Evolutionary conservation across 2,797 vertebrate species (phyloP), one percentile per base, ranked within the genome.

Genomic region (Apogon talboti): DNA sequence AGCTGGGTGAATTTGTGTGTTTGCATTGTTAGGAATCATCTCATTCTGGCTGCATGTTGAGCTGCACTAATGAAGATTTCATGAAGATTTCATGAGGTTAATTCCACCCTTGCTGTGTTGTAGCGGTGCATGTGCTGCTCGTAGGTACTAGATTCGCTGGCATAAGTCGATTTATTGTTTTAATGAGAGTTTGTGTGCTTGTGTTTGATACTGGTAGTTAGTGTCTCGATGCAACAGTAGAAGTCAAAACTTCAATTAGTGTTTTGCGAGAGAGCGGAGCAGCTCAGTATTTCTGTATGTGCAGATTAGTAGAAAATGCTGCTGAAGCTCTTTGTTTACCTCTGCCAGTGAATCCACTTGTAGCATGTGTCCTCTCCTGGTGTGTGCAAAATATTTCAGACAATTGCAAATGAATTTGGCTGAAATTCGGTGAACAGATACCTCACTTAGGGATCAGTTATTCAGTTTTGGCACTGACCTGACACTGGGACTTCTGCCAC

Each of bases 131-230:
- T 42, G 41, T 56, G 49, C 47, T 69, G 64, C 42, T 42, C 42
- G 47, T 57, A 47, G 55, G 37, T 62, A 61, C 15, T n/a, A 46
- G 44, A 52, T 44, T 42, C 52, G 53, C 10, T 51, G 49, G 51
- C 43, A 8, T 46, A 54, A 52, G 70, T 41, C 74, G 66, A 87
- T 78, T 76, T 40, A 88, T 75, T 66, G 73, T 62, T 82, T 82
- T 82, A 78, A 83, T 87, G 61, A 65, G 47, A 66, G 28, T 66
- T 79, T 77, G 10, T 47, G 55, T 49, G 5, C 6, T 54, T 66
- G 38, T 41, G 61, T 43, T 71, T 38, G 14, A 37, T 40, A 35
- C 35, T 57, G 11, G 30, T 55, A 52, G 72, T 77, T 74, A 75
- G 49, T 74, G 61, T 24, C 67, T 71, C 64, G n/a, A n/a, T n/a